Evolutionary conservation across 2,888 invertebrate genomes (phyloP).

Genomic region (Apotomis capreana): DNA sequence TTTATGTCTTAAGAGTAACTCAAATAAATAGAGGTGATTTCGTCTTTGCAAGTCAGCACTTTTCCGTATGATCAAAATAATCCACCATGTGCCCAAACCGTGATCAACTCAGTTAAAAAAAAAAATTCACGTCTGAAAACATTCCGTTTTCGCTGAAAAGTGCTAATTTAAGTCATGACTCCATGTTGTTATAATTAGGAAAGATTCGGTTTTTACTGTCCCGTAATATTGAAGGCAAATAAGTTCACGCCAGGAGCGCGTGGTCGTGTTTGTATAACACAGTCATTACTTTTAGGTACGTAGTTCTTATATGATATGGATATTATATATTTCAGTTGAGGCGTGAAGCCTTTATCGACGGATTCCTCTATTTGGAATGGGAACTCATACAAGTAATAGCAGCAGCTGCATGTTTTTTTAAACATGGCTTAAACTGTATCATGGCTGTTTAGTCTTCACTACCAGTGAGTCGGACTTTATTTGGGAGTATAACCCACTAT

Average conservation of each 20-base stretch:
- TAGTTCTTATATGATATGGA: background rate
- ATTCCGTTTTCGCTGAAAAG: constrained; percentile 21
- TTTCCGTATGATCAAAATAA: background rate
- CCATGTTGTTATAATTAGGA: constrained; percentile 32
- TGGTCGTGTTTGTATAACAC: constrained; percentile 14
- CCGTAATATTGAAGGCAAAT: constrained; percentile 24
- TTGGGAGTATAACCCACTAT: too few species aligned
- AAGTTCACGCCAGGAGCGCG: constrained; percentile 24
- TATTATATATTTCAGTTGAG: constrained; percentile 13
- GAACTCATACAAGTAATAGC: too few species aligned
- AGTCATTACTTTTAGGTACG: background rate
- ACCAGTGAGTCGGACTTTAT: too few species aligned
- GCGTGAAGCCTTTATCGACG: constrained; percentile 1
- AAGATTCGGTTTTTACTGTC: constrained; percentile 14
- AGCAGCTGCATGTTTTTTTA: background rate
- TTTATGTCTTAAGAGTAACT: background rate
- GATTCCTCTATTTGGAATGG: too few species aligned
- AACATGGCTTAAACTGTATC: too few species aligned
- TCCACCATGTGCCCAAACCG: constrained; percentile 12
- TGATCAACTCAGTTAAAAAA: constrained; percentile 22
- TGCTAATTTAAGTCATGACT: constrained; percentile 17
- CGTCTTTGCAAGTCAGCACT: background rate
- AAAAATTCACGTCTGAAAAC: constrained; percentile 35
- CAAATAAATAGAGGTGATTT: constrained; percentile 1
- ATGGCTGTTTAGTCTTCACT: too few species aligned